These are phyloP conservation scores for Drosophila insularis DNA, from an alignment of 1,140 invertebrate species.

Conservation along the genomic window DNA sequence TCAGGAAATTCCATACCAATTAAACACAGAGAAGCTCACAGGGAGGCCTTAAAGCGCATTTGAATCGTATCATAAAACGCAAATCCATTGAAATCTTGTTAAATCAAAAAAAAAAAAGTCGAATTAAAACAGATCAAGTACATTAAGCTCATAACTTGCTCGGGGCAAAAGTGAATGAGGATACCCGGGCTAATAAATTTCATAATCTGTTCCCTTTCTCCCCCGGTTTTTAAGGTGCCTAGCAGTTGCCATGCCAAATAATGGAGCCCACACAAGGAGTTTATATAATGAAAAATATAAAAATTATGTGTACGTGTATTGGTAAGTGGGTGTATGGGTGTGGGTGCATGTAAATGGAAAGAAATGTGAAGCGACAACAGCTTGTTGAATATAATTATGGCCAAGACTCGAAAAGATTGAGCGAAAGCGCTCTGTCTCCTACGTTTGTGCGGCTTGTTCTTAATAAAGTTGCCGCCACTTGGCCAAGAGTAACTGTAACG, in stretches of 20 bases:
- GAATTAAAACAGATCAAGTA: conserved; percentile 70
- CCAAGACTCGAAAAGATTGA: conserved; percentile 56
- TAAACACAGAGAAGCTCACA: not conserved
- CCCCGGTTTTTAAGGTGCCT: too few species aligned
- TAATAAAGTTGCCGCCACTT: conserved; percentile 77
- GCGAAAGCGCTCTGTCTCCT: conserved; percentile 38
- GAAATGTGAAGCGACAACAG: conserved; percentile 67
- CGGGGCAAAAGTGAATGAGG: conserved; percentile 39
- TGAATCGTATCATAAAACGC: not conserved
- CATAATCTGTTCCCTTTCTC: conserved; percentile 56
- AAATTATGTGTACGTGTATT: conserved; percentile 29
- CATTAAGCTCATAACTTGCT: conserved; percentile 60
- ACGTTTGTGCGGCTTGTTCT: conserved; percentile 23
- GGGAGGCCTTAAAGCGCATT: not conserved
- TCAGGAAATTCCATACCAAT: conserved; percentile 9
- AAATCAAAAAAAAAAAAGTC: conserved; percentile 52
- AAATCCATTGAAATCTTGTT: conserved; percentile 29
- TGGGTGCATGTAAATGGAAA: conserved; percentile 17
- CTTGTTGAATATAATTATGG: conserved; percentile 80
- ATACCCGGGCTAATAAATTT: conserved; percentile 67
- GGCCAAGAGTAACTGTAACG: conserved; percentile 56
- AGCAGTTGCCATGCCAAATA: not conserved
- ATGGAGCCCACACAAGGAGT: not conserved
- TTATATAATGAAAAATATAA: conserved; percentile 11
- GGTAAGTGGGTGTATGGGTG: not conserved